These are phyloP conservation scores for Sebastes trivittatus DNA, from an alignment of 2,797 vertebrate species.

Conservation along the genomic window DNA sequence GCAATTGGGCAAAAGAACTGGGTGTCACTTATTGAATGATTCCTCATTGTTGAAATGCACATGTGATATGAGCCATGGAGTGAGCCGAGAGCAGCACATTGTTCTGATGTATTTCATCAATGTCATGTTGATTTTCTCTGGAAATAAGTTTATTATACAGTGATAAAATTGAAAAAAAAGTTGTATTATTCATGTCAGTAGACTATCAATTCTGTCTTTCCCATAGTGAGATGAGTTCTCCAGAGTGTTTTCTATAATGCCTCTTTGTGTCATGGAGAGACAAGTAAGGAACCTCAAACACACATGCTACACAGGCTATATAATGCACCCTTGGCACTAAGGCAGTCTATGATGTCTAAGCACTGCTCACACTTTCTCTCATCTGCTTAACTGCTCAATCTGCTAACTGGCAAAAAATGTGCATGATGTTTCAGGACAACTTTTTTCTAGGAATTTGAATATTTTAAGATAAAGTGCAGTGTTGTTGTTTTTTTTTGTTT, in stretches of 20 bases:
- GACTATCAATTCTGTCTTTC: not conserved
- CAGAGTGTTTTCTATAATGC: not conserved
- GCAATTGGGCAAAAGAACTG: not conserved
- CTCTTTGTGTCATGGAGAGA: not conserved
- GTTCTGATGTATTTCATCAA: not conserved
- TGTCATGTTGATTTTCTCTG: not conserved
- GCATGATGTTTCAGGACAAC: too few species aligned
- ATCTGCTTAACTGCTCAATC: not conserved
- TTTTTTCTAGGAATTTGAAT: not conserved
- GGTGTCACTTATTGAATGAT: not conserved
- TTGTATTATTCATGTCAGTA: not conserved
- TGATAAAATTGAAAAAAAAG: not conserved
- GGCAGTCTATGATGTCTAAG: not conserved
- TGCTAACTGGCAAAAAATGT: too few species aligned
- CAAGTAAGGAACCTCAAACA: not conserved
- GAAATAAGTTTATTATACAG: not conserved
- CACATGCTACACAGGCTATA: not conserved
- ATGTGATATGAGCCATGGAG: not conserved
- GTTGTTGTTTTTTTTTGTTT: too few species aligned
- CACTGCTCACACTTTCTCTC: not conserved
- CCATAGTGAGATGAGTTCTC: not conserved
- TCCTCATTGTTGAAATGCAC: slow-evolving; percentile 5
- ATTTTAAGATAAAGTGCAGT: too few species aligned
- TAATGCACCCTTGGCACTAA: not conserved
- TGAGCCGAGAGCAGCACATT: not conserved